A percentile compares a stretch with the other conserved stretches of the same genome.
phyloP scores from a whole-genome alignment of 2,113 vertebrate genomes.

The Crotalus helleri region DNA sequence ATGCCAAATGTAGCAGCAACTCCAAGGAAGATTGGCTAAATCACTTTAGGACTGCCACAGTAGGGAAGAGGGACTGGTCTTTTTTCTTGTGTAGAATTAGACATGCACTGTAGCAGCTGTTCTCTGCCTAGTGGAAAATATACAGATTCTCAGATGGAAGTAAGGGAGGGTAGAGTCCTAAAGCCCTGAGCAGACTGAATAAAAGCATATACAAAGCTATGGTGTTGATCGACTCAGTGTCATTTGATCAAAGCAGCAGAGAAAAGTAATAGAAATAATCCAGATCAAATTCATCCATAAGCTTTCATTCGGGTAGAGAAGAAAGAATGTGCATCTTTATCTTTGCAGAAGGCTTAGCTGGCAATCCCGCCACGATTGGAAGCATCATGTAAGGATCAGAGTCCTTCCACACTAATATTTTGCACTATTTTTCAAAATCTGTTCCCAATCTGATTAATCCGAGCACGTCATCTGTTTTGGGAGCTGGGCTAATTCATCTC shows the following conservation, averaged over 20 bases:
- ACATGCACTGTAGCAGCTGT: background rate
- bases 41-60: background rate
- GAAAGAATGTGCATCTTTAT: background rate
- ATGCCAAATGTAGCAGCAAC: background rate
- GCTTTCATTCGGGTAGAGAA: background rate
- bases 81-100: background rate
- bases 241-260: background rate
- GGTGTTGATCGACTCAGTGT: accelerated
- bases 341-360: background rate
- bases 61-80: background rate
- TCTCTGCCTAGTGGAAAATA: background rate
- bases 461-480: background rate
- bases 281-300: background rate
- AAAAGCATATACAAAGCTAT: background rate
- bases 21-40: background rate
- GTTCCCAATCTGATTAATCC: background rate
- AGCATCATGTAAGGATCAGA: background rate
- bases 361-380: background rate
- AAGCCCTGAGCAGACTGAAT: background rate
- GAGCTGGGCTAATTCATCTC: background rate
- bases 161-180: background rate
- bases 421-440: background rate
- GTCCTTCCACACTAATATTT: background rate
- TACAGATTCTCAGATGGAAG: background rate
- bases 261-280: background rate